Conservation (phyloP, 2,888 invertebrate genomes). For the Yponomeuta malinellus region DNA sequence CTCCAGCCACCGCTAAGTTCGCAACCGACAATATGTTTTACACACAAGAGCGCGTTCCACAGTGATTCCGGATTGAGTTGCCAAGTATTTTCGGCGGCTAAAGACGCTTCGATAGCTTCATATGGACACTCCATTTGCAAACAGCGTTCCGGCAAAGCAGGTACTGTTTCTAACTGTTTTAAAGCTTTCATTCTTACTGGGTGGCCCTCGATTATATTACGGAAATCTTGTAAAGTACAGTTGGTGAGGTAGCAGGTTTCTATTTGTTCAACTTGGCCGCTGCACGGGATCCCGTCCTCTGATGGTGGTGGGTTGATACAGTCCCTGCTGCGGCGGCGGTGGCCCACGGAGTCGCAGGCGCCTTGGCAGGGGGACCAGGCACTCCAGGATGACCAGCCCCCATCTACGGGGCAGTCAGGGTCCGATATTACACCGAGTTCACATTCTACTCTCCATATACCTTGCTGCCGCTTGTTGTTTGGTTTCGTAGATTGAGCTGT, state of each 20-base stretch:
- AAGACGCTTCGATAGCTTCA: conserved; percentile 53
- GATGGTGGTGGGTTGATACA: conserved; percentile 64
- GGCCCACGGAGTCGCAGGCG: conserved; percentile 62
- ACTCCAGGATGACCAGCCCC: conserved; percentile 67
- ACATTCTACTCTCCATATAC: conserved; percentile 62
- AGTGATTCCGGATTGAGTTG: conserved; percentile 51
- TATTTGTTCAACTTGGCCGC: conserved; percentile 50
- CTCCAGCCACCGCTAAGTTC: conserved; percentile 63
- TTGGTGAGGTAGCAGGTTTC: conserved; percentile 56
- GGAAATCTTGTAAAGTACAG: conserved; percentile 58
- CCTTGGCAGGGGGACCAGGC: conserved; percentile 63
- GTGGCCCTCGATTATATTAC: conserved; percentile 48
- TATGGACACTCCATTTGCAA: conserved; percentile 60
- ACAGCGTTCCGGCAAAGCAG: conserved; percentile 60
- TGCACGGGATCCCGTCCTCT: conserved; percentile 57
- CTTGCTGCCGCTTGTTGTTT: conserved; percentile 37
- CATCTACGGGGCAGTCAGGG: conserved; percentile 61
- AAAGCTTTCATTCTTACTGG: conserved; percentile 47
- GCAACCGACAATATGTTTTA: conserved; percentile 69
- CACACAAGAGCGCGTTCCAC: conserved; percentile 70
- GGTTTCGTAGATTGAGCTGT: conserved; percentile 36
- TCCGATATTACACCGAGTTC: conserved; percentile 54
- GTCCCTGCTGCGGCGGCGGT: conserved; percentile 47
- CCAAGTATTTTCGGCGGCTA: conserved; percentile 56
- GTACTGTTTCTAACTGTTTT: conserved; percentile 51